These are phyloP conservation scores for Acanthosepion lycidas DNA, from an alignment of 2,888 invertebrate genomes.

Conservation along the genomic window DNA sequence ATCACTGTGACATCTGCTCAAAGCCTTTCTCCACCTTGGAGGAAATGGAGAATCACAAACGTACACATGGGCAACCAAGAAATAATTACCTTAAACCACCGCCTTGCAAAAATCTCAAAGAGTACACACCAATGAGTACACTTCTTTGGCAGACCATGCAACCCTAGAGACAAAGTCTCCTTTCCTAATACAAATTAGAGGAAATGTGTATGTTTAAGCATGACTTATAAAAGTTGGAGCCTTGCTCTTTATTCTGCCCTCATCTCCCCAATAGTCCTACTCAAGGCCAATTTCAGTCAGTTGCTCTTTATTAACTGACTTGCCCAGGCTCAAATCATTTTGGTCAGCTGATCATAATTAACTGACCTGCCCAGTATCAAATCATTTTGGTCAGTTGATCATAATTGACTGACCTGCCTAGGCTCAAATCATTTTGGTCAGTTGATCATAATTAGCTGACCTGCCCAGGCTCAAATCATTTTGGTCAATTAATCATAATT, in stretches of 20 bases:
- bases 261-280: neutral
- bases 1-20: constrained; percentile 33
- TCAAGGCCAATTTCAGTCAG: no score
- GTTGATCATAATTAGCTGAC: no score
- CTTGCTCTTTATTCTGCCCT: neutral
- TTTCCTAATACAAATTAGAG: neutral
- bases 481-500: no score
- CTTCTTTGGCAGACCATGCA: constrained; percentile 11
- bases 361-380: neutral
- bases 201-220: neutral
- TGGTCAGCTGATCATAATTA: neutral
- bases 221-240: neutral
- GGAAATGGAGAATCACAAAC: neutral
- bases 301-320: neutral
- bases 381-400: no score
- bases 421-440: no score
- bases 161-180: neutral
- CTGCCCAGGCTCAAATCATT: no score
- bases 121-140: neutral
- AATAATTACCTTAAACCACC: constrained; percentile 2
- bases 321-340: no score
- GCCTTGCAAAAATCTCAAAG: constrained; percentile 33
- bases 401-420: no score
- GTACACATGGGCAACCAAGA: neutral
- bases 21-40: neutral